Percentiles rank a stretch among this genome's conserved stretches.
phyloP scores from a whole-genome alignment of 2,797 vertebrate genomes.

The Rhinatrema bivittatum region DNA sequence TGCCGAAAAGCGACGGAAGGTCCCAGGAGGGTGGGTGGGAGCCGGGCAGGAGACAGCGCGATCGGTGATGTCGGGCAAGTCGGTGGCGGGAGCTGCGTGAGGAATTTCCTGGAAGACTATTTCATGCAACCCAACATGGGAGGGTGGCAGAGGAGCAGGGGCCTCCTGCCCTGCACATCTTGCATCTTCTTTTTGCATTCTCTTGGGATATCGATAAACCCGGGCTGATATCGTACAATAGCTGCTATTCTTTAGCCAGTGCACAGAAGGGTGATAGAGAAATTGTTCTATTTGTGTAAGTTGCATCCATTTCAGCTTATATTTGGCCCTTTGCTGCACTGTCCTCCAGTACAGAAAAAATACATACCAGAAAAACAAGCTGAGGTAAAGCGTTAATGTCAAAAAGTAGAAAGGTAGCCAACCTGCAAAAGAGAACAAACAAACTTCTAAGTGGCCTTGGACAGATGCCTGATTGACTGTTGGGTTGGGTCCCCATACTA shows the following conservation, averaged over 20 bases:
- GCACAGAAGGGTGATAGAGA: slow-evolving; percentile 32
- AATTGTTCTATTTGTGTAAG: slow-evolving; percentile 19
- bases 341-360: slow-evolving; percentile 43
- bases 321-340: slow-evolving; percentile 17
- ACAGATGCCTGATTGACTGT: no score
- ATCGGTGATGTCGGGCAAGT: slow-evolving; percentile 30
- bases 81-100: slow-evolving; percentile 11
- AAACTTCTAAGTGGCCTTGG: no score
- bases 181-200: no score
- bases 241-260: slow-evolving; percentile 28
- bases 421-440: slow-evolving; percentile 14
- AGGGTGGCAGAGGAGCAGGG: neutral
- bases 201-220: slow-evolving; percentile 10
- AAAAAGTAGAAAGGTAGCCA: slow-evolving; percentile 32
- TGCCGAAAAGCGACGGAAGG: slow-evolving; percentile 18
- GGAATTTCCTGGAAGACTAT: slow-evolving; percentile 34
- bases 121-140: neutral
- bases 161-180: no score
- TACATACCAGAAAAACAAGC: slow-evolving; percentile 22
- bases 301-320: slow-evolving; percentile 33
- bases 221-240: slow-evolving; percentile 12
- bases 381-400: slow-evolving; percentile 34
- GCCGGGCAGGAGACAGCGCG: slow-evolving; percentile 40
- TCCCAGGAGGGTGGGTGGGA: slow-evolving; percentile 15
- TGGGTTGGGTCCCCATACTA: no score